Conservation (phyloP, 2,888 invertebrate genomes). For the Andrena dorsata region DNA sequence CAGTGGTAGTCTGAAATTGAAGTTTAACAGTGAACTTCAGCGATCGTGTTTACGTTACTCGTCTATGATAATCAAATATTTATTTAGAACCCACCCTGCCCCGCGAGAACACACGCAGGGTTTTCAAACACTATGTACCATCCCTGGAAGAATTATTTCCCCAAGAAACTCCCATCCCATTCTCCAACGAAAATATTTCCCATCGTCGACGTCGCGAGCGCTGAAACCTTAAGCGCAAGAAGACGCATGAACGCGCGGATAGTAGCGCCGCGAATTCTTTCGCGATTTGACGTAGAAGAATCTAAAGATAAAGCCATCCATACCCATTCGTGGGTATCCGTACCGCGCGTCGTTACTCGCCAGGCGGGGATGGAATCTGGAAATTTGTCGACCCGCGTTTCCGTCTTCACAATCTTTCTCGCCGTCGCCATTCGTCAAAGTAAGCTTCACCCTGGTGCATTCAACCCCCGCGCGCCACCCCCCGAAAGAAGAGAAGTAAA, state of each 20-base stretch:
- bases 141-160: too few species aligned
- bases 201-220: not conserved
- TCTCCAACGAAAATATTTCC: not conserved
- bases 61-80: too few species aligned
- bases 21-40: too few species aligned
- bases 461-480: not conserved
- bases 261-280: slow-evolving; percentile 18
- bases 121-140: too few species aligned
- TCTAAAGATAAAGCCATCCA: not conserved
- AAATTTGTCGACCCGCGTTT: slow-evolving; percentile 41
- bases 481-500: not conserved
- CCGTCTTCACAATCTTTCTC: slow-evolving; percentile 19
- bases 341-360: not conserved
- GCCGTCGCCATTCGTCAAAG: slow-evolving; percentile 14
- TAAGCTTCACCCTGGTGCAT: slow-evolving; percentile 1
- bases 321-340: not conserved
- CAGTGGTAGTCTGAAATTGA: too few species aligned
- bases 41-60: too few species aligned
- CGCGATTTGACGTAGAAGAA: slow-evolving; percentile 12
- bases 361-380: slow-evolving; percentile 4
- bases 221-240: not conserved
- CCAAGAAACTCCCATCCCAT: not conserved
- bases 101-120: too few species aligned
- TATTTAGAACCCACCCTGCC: too few species aligned
- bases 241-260: slow-evolving; percentile 8